Evolutionary conservation across 2,113 vertebrate genomes (phyloP).

Genomic region (Rhinolophus sinicus): DNA sequence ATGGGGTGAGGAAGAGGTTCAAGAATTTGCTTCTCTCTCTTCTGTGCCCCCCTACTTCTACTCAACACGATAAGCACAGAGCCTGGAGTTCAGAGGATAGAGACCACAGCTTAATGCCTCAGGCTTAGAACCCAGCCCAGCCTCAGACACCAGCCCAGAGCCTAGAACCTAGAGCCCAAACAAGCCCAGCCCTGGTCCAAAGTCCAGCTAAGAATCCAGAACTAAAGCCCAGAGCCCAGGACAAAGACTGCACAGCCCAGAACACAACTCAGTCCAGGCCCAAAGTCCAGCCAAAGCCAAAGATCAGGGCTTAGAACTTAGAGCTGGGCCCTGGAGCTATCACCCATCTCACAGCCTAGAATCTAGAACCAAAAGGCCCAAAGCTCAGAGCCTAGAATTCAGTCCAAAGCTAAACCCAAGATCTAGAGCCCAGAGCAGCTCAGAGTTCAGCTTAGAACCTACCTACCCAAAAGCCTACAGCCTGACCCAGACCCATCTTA

Average conservation of each 20-base stretch:
- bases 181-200: background rate
- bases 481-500: background rate
- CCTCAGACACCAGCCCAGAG: background rate
- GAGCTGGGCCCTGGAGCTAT: background rate
- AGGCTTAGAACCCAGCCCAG: background rate
- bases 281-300: background rate
- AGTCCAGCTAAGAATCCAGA: conserved; percentile 10
- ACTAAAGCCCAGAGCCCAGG: background rate
- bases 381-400: background rate
- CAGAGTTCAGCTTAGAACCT: background rate
- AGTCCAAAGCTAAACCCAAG: background rate
- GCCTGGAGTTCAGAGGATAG: background rate
- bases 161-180: conserved; percentile 31
- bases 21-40: background rate
- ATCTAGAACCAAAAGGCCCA: background rate
- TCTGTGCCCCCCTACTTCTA: background rate
- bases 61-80: background rate
- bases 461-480: background rate
- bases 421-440: background rate
- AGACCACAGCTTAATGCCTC: background rate
- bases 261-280: background rate
- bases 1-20: background rate
- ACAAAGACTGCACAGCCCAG: background rate
- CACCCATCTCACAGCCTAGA: background rate
- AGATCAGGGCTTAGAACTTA: conserved; percentile 10